phyloP scores from a whole-genome alignment of 2,113 vertebrate species.

The Ifrita kowaldi region DNA sequence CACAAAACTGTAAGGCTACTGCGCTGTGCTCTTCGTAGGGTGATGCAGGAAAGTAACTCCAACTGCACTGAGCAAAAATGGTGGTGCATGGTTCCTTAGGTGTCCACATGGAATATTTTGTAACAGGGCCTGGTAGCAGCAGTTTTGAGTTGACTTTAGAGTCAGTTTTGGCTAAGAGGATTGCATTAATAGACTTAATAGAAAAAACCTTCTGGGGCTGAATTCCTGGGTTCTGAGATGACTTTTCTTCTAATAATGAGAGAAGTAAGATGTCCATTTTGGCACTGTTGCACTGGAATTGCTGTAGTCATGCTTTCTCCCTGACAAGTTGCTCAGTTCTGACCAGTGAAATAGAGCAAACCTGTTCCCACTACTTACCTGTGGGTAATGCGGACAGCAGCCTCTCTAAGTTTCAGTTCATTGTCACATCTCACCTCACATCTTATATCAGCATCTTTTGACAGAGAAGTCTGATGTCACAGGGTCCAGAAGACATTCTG shows the following conservation, averaged over 20 bases:
- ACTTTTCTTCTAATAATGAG: neutral
- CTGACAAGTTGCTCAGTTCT: neutral
- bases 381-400: neutral
- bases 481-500: neutral
- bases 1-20: neutral
- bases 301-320: neutral
- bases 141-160: neutral
- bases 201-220: neutral
- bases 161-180: neutral
- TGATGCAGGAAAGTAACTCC: neutral
- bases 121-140: neutral
- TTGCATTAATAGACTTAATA: neutral
- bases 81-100: neutral
- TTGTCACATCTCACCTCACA: neutral
- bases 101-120: neutral
- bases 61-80: fast-evolving
- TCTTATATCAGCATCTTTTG: neutral
- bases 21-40: neutral
- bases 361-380: neutral
- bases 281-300: neutral
- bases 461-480: neutral
- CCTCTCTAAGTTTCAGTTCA: neutral
- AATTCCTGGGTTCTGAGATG: neutral
- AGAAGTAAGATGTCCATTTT: neutral
- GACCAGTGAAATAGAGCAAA: neutral